Evolutionary conservation across 2,888 invertebrate species (phyloP).

Genomic region (Amphimallon solstitiale): DNA sequence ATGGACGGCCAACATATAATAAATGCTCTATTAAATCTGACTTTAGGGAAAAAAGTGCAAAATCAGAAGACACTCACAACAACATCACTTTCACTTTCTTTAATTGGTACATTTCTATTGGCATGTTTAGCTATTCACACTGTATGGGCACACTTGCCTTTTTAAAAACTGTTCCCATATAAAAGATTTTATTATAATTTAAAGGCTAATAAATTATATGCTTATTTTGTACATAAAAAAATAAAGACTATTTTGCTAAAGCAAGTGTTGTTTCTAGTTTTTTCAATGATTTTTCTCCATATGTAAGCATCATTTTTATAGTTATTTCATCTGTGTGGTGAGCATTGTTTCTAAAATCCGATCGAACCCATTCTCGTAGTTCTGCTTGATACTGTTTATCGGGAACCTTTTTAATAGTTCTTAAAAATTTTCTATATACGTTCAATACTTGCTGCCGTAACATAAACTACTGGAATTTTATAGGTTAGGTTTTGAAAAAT

Average conservation of each 20-base stretch:
- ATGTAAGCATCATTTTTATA: constrained; percentile 76
- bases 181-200: background rate
- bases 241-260: constrained; percentile 65
- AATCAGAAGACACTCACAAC: constrained; percentile 63
- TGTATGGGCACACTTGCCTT: constrained; percentile 50
- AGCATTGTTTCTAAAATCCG: constrained; percentile 78
- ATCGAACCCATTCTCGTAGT: constrained; percentile 76
- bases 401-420: constrained; percentile 73
- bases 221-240: constrained; percentile 9
- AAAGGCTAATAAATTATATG: constrained; percentile 21
- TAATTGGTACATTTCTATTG: constrained; percentile 78
- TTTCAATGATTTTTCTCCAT: constrained; percentile 75
- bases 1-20: constrained; percentile 94
- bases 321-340: constrained; percentile 77
- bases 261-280: constrained; percentile 74
- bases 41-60: constrained; percentile 45
- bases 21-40: constrained; percentile 56
- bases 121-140: constrained; percentile 59
- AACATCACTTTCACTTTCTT: constrained; percentile 74
- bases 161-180: constrained; percentile 43
- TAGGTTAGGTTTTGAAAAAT: background rate
- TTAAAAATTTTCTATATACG: constrained; percentile 78
- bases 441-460: constrained; percentile 81
- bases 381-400: constrained; percentile 72
- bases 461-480: constrained; percentile 71